Evolutionary conservation across 2,797 vertebrate genomes (phyloP).

Genomic region (Silurus aristotelis): DNA sequence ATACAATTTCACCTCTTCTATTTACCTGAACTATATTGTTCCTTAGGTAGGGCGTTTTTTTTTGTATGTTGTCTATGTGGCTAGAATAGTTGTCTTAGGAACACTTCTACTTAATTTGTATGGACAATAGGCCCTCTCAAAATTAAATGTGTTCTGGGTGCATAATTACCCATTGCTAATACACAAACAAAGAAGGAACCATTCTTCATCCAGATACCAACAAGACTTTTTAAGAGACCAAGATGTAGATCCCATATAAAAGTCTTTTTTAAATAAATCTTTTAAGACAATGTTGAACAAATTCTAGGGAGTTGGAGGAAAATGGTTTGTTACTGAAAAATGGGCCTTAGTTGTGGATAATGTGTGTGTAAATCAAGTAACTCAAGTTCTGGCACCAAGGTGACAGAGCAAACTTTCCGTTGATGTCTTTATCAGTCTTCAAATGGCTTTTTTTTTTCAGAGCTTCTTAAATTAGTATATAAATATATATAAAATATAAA

Average conservation of each 20-base stretch:
- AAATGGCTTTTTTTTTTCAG: no score
- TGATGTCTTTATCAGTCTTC: no score
- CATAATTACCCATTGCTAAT: background rate
- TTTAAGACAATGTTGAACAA: background rate
- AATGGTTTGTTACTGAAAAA: background rate
- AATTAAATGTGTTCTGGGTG: background rate
- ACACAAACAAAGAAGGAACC: background rate
- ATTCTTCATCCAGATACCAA: background rate
- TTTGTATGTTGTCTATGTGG: background rate
- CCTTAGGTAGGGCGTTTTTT: background rate
- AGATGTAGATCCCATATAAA: background rate
- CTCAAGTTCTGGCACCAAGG: background rate
- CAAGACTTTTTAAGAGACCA: background rate
- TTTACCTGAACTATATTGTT: no score
- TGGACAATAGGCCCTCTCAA: background rate
- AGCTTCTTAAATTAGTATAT: no score
- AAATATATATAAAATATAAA: no score
- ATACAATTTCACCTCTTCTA: no score
- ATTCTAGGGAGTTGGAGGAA: background rate
- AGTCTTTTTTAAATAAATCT: background rate
- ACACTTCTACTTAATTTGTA: background rate
- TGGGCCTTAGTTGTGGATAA: background rate
- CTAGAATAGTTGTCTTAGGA: background rate
- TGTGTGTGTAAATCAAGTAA: background rate
- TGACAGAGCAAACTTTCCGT: no score